A percentile compares a stretch with the other conserved stretches of the same genome.
These are phyloP conservation scores for Pterostichus madidus DNA, from an alignment of 2,888 invertebrate species.

Conservation along the genomic window DNA sequence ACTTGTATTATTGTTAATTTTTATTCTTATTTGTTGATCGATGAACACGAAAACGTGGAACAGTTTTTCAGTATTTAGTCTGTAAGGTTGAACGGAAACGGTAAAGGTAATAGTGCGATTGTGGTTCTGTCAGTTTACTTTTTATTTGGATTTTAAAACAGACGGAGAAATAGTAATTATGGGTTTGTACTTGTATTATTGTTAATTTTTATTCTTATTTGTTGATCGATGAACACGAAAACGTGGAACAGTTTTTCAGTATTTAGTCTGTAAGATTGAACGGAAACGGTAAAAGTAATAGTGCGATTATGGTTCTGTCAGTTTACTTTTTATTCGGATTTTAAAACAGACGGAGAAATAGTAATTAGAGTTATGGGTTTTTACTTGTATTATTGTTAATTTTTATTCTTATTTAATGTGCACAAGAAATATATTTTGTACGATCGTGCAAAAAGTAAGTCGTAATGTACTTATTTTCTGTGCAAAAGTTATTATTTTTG, in stretches of 20 bases:
- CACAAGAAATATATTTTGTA: too few relatives aligned
- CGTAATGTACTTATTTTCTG: too few relatives aligned
- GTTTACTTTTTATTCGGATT: not conserved
- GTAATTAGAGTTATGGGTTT: too few relatives aligned
- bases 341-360: not conserved
- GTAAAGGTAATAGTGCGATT: not conserved
- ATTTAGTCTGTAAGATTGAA: not conserved
- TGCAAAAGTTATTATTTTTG: too few relatives aligned
- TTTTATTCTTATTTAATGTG: too few relatives aligned
- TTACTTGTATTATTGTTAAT: too few relatives aligned
- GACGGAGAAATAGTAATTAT: not conserved
- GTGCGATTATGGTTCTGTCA: not conserved
- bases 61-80: constrained; percentile 23
- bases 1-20: too few relatives aligned
- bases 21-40: too few relatives aligned
- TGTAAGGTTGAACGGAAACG: not conserved
- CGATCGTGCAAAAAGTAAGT: too few relatives aligned
- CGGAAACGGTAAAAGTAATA: not conserved
- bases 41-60: constrained; percentile 5
- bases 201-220: too few relatives aligned
- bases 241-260: constrained; percentile 18
- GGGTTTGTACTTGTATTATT: too few relatives aligned
- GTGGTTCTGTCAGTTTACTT: not conserved
- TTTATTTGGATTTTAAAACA: not conserved
- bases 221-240: constrained; percentile 19